These are phyloP conservation scores for Echeneis naucrates DNA, from an alignment of 2,797 vertebrate species.

Conservation along the genomic window DNA sequence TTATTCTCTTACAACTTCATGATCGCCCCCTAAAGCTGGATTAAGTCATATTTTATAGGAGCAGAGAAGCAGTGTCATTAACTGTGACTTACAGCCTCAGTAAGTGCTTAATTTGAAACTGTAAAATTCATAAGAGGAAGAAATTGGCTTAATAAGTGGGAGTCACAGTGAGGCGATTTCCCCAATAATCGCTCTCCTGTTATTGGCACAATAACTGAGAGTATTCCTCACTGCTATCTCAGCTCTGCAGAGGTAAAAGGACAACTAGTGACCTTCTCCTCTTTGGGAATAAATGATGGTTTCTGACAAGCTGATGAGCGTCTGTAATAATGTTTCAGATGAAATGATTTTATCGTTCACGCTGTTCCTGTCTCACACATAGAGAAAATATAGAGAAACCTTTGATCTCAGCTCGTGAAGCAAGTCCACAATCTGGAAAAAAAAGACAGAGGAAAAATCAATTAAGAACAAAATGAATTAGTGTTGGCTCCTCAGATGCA, in stretches of 20 bases:
- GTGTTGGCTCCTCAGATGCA: conserved; percentile 37
- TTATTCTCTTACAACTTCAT: conserved; percentile 46
- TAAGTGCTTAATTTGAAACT: conserved; percentile 56
- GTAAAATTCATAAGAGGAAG: conserved; percentile 57
- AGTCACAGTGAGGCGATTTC: conserved; percentile 33
- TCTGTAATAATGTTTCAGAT: conserved; percentile 1
- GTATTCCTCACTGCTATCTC: conserved; percentile 35
- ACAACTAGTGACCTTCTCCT: conserved; percentile 31
- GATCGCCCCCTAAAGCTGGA: conserved; percentile 56
- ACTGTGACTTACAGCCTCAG: conserved; percentile 50
- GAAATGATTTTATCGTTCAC: conserved; percentile 2
- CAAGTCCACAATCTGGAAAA: conserved; percentile 27
- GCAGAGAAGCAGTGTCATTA: conserved; percentile 43
- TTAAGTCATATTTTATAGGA: conserved; percentile 55
- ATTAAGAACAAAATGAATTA: conserved; percentile 66
- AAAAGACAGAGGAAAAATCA: conserved; percentile 49
- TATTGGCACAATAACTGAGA: conserved; percentile 14
- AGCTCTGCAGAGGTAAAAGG: conserved; percentile 30
- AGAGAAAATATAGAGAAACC: conserved; percentile 8
- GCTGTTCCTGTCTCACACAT: neutral
- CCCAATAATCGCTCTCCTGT: conserved; percentile 44
- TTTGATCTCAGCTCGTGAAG: neutral
- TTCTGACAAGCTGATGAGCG: conserved; percentile 2
- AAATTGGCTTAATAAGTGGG: conserved; percentile 60
- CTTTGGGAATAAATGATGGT: conserved; percentile 12